phyloP scores from a whole-genome alignment of 2,888 invertebrate species.

The Erebia palarica region DNA sequence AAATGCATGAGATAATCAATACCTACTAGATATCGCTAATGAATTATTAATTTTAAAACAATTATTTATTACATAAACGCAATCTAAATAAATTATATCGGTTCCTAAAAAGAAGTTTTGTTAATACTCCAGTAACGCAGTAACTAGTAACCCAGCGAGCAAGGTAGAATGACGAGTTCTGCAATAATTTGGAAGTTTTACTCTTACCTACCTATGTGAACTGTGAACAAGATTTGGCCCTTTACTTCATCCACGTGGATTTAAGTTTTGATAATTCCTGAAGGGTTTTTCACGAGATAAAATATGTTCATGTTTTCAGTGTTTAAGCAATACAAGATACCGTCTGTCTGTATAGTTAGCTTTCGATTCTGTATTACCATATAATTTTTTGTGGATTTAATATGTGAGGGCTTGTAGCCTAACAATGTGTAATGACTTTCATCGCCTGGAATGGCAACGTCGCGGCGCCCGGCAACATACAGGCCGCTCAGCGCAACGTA shows the following conservation, averaged over 20 bases:
- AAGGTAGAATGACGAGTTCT: too few species aligned
- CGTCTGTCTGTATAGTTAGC: neutral
- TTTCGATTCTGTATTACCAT: neutral
- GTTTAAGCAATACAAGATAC: too few species aligned
- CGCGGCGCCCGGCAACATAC: slow-evolving; percentile 51
- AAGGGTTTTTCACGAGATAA: too few species aligned
- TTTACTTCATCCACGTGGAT: neutral
- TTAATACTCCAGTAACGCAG: too few species aligned
- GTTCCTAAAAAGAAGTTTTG: neutral
- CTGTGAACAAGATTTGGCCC: neutral
- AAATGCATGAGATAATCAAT: neutral
- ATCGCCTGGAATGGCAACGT: slow-evolving; percentile 75
- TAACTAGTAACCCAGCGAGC: too few species aligned
- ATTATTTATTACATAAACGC: neutral
- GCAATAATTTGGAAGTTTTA: too few species aligned
- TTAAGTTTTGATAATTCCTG: neutral
- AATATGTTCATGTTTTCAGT: too few species aligned
- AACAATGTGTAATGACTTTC: slow-evolving; percentile 70
- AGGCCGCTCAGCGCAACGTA: slow-evolving; percentile 56
- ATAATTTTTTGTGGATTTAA: neutral
- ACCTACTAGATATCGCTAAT: neutral
- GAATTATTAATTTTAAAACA: neutral
- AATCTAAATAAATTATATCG: neutral
- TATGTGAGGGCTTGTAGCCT: slow-evolving; percentile 36
- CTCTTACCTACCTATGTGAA: too few species aligned